Conservation (phyloP, 2,888 invertebrate species). For the Amaurobius ferox region DNA sequence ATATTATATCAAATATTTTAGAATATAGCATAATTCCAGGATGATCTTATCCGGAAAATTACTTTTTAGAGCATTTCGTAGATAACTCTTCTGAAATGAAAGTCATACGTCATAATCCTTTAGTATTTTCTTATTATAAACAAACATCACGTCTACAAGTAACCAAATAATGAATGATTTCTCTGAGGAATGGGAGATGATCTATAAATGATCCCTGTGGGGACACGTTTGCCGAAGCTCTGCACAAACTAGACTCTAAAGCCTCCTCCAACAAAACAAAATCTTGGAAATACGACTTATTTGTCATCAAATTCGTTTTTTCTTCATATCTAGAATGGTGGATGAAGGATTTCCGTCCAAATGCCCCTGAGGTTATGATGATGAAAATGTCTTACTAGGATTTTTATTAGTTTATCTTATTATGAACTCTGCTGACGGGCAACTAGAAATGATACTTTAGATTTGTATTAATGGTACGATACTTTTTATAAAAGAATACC, state of each 20-base stretch:
- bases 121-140: too few relatives aligned
- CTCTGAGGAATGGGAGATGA: background rate
- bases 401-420: background rate
- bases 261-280: background rate
- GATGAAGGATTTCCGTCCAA: background rate
- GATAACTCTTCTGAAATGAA: too few relatives aligned
- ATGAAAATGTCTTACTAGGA: constrained; percentile 45
- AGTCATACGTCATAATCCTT: too few relatives aligned
- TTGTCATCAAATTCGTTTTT: constrained; percentile 15
- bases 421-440: background rate
- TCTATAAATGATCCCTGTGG: background rate
- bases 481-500: too few relatives aligned
- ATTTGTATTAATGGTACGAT: too few relatives aligned
- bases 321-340: background rate
- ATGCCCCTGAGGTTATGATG: constrained; percentile 21
- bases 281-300: constrained; percentile 5
- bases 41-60: too few relatives aligned
- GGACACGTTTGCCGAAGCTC: background rate
- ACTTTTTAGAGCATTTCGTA: too few relatives aligned
- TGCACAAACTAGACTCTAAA: background rate
- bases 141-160: constrained; percentile 1
- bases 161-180: constrained; percentile 2
- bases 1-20: too few relatives aligned
- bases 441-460: background rate
- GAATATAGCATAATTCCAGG: too few relatives aligned